Conservation (phyloP, 2,113 vertebrate genomes). For the Bufo gargarizans region DNA sequence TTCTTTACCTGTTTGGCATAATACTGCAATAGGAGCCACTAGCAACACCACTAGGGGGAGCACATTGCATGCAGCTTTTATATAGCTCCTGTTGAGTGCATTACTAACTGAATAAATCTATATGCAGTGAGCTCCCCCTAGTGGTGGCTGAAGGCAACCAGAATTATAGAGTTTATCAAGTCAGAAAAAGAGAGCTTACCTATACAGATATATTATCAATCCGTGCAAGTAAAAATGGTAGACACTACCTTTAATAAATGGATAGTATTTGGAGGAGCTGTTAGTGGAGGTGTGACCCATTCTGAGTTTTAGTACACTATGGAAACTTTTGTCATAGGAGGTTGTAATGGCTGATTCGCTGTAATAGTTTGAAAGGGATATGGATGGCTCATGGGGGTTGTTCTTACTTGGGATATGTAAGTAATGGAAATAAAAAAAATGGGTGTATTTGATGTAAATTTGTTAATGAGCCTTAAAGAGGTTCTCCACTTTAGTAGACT, state of each 20-base stretch:
- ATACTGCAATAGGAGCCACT: background rate
- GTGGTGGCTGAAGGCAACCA: background rate
- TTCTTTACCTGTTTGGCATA: background rate
- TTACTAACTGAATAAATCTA: background rate
- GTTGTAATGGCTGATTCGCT: too few species aligned
- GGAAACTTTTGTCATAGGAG: too few species aligned
- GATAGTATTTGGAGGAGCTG: too few species aligned
- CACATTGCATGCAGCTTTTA: background rate
- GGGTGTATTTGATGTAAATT: too few species aligned
- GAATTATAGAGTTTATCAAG: background rate
- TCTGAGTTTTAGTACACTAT: too few species aligned
- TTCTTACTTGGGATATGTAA: too few species aligned
- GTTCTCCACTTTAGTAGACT: too few species aligned
- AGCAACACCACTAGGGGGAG: background rate
- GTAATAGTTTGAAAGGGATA: too few species aligned
- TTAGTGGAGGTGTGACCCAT: too few species aligned
- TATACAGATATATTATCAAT: background rate
- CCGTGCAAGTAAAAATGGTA: background rate
- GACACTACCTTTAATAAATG: background rate
- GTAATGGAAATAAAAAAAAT: too few species aligned
- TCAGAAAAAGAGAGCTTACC: background rate
- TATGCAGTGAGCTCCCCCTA: background rate
- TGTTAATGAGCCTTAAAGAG: too few species aligned
- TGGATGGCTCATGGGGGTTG: too few species aligned
- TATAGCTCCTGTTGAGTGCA: background rate